These are phyloP conservation scores for Ploceus nigricollis DNA, from an alignment of 2,113 vertebrate species.

Conservation along the genomic window DNA sequence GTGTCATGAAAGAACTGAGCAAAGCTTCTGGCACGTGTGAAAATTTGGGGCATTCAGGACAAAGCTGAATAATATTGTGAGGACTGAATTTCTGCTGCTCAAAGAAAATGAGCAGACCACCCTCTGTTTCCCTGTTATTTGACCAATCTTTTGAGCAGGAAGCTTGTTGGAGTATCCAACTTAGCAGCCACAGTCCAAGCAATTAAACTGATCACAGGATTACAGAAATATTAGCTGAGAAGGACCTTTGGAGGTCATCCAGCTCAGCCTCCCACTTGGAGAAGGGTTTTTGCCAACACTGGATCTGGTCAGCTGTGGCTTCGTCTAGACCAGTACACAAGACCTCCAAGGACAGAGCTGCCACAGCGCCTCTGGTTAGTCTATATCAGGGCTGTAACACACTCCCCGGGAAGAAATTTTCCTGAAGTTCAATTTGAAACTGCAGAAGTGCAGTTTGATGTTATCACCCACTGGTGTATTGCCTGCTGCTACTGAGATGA, in stretches of 20 bases:
- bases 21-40: not conserved
- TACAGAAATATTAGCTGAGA: not conserved
- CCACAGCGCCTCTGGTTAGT: not conserved
- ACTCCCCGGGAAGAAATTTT: not conserved
- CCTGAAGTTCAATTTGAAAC: not conserved
- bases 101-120: not conserved
- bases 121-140: not conserved
- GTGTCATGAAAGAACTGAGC: not conserved
- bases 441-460: not conserved
- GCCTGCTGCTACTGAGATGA: not conserved
- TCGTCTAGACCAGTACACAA: constrained; percentile 22
- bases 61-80: not conserved
- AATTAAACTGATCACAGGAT: not conserved
- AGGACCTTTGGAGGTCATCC: constrained; percentile 14
- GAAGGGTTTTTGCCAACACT: not conserved
- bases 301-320: constrained; percentile 9
- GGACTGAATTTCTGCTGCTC: not conserved
- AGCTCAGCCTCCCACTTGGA: constrained; percentile 17
- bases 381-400: not conserved
- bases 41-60: not conserved
- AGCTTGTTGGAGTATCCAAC: not conserved
- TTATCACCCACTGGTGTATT: not conserved
- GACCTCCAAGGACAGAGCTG: constrained; percentile 2
- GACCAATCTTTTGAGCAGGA: not conserved
- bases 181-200: not conserved